Evolutionary conservation across 1,140 invertebrate species (phyloP), one percentile per base, ranked within the genome.

Genomic region (Drosophila arizonae): DNA sequence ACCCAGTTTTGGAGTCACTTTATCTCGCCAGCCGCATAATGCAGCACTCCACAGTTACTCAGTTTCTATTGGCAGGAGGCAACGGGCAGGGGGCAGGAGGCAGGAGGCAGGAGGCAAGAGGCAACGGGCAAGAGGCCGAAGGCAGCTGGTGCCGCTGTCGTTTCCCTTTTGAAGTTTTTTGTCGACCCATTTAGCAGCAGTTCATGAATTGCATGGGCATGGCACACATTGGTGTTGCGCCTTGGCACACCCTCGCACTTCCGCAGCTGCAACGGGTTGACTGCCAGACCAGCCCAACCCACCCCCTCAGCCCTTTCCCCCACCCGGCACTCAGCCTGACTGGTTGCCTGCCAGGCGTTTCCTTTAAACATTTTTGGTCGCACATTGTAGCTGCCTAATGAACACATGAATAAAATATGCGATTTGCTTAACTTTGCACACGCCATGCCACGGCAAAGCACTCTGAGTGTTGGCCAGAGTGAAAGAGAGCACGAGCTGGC

Each of bases 401-500:
- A 88, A 88, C 84, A 88, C 84, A 88, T 88, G 84, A 88, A 88
- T 88, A 88, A 88, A 88, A 88, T 88, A 88, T 88, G 84, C 84
- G 84, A 88, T 88, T 88, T 88, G 84, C 84, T 88, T 88, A 88
- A 88, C 84, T 86, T 84, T 88, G 79, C 84, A 77, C 84, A 77
- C 84, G 79, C 81, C 85, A 84, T 52, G 43, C 15, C 43, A 39
- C 84, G 79, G 78, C 54, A 71, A 50, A 61, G 52, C 65, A 45
- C 41, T 46, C 43, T 10, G 24, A 58, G 36, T 26, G 36, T 43
- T 41, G 39, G 36, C 21, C 21, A 36, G 52, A 55, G 30, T 36
- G 52, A 55, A 17, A 46, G 43, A 46, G 43, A 17, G 15, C n/a
- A 17, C 3, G n/a, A 36, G 52, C 36, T 57, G 67, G 30, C 26